phyloP scores from a whole-genome alignment of 1,140 invertebrate genomes.

The Drosophila gunungcola region DNA sequence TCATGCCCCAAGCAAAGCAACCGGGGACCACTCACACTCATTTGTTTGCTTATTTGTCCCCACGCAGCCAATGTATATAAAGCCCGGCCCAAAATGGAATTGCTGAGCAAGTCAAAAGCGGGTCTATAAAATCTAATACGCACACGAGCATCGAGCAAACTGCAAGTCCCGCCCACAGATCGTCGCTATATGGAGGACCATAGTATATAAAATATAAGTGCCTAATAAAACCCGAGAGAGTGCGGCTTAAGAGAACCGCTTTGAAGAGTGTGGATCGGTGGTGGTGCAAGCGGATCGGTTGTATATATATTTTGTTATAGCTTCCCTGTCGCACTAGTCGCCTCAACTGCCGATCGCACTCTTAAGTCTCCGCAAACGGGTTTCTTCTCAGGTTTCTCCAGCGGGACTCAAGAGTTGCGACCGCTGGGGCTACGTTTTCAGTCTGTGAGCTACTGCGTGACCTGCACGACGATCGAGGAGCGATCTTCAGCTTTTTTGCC shows the following conservation, averaged over 20 bases:
- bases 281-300: slow-evolving; percentile 17
- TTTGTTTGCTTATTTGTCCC: slow-evolving; percentile 75
- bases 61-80: slow-evolving; percentile 72
- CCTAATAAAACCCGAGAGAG: slow-evolving; percentile 52
- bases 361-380: slow-evolving; percentile 62
- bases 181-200: slow-evolving; percentile 20
- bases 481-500: slow-evolving; percentile 8
- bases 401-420: slow-evolving; percentile 48
- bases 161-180: slow-evolving; percentile 71
- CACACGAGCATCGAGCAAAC: slow-evolving; percentile 26
- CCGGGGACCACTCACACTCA: slow-evolving; percentile 65
- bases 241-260: slow-evolving; percentile 45
- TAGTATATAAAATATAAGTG: slow-evolving; percentile 51
- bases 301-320: not conserved
- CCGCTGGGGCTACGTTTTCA: slow-evolving; percentile 53
- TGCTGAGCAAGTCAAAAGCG: slow-evolving; percentile 56
- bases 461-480: slow-evolving; percentile 69
- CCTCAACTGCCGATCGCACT: slow-evolving; percentile 10
- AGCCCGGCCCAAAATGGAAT: slow-evolving; percentile 71
- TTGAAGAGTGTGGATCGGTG: slow-evolving; percentile 15
- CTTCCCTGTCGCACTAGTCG: slow-evolving; percentile 31
- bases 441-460: slow-evolving; percentile 75
- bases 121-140: slow-evolving; percentile 82
- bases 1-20: slow-evolving; percentile 18
- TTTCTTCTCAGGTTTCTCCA: slow-evolving; percentile 32